A percentile compares a stretch with the other conserved stretches of the same genome.
phyloP scores from a whole-genome alignment of 1,140 invertebrate species.

The Gonatopus flavifemur region DNA sequence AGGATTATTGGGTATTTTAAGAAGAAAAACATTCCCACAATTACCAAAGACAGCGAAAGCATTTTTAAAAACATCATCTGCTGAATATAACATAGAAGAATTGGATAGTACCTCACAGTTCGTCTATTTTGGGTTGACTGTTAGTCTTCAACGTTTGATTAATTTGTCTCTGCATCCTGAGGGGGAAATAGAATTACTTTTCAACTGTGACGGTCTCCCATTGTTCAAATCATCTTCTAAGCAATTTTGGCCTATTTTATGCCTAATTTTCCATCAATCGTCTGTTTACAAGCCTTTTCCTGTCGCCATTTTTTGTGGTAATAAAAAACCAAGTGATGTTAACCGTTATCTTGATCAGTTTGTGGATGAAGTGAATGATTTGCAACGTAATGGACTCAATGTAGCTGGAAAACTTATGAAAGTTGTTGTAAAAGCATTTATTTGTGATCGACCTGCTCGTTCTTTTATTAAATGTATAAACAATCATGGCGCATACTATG shows the following conservation, averaged over 20 bases:
- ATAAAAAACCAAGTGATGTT: constrained; percentile 8
- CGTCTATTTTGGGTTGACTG: constrained; percentile 17
- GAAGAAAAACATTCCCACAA: constrained; percentile 1
- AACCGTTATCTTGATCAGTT: constrained; percentile 8
- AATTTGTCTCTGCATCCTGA: constrained; percentile 6
- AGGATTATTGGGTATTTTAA: constrained; percentile 9
- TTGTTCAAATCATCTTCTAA: constrained; percentile 12
- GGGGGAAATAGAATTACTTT: constrained; percentile 8
- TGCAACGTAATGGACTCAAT: neutral
- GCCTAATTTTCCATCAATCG: constrained; percentile 7
- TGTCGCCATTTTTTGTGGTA: constrained; percentile 12
- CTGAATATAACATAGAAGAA: constrained; percentile 3
- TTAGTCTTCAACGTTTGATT: constrained; percentile 6
- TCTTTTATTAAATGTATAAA: constrained; percentile 15
- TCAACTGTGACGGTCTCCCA: constrained; percentile 20
- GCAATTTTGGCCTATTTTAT: constrained; percentile 22
- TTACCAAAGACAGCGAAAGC: constrained; percentile 13
- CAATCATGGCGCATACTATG: constrained; percentile 9
- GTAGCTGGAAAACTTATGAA: neutral
- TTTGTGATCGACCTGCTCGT: constrained; percentile 14
- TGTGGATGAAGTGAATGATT: constrained; percentile 8
- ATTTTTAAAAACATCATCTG: constrained; percentile 12
- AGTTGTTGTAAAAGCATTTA: constrained; percentile 11
- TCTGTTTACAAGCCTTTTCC: constrained; percentile 10
- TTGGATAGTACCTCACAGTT: constrained; percentile 11